Conservation (phyloP, 2,888 invertebrate genomes). For the Ormyrus labotus region DNA sequence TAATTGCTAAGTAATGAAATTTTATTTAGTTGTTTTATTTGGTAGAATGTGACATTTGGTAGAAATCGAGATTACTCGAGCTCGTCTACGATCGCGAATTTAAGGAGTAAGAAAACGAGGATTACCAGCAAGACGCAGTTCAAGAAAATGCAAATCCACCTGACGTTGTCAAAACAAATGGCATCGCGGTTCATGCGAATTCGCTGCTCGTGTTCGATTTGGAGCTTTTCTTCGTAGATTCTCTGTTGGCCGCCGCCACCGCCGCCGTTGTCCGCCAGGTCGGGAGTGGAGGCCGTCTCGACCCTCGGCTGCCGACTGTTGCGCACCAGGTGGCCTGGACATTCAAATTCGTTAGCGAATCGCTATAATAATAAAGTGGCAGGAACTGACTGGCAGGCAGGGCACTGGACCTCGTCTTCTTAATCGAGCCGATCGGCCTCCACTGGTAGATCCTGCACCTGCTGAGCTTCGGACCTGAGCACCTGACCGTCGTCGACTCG, state of each 20-base stretch:
- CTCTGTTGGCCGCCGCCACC: background rate
- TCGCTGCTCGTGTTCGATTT: background rate
- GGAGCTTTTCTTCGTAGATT: background rate
- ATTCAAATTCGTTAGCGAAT: no score
- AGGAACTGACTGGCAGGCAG: conserved; percentile 21
- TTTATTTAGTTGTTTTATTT: no score
- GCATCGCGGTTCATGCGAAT: conserved; percentile 17
- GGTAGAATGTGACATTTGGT: no score
- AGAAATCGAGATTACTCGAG: no score
- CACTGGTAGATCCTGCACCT: conserved; percentile 27
- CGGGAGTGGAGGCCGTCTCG: conserved; percentile 37
- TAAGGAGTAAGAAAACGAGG: background rate
- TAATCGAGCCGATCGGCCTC: conserved; percentile 18
- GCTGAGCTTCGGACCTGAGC: conserved; percentile 10
- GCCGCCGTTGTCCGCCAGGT: conserved; percentile 25
- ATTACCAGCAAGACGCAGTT: conserved; percentile 40
- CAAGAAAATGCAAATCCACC: conserved; percentile 44
- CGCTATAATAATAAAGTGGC: no score
- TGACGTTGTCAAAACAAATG: conserved; percentile 40
- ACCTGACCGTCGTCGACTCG: background rate
- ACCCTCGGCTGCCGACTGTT: conserved; percentile 16
- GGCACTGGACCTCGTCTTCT: conserved; percentile 44
- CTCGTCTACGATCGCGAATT: background rate
- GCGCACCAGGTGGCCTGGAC: background rate
- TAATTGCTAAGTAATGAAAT: no score